A percentile compares a stretch with the other conserved stretches of the same genome.
These are phyloP conservation scores for Lampropteryx suffumata DNA, from an alignment of 2,888 invertebrate species.

Conservation along the genomic window DNA sequence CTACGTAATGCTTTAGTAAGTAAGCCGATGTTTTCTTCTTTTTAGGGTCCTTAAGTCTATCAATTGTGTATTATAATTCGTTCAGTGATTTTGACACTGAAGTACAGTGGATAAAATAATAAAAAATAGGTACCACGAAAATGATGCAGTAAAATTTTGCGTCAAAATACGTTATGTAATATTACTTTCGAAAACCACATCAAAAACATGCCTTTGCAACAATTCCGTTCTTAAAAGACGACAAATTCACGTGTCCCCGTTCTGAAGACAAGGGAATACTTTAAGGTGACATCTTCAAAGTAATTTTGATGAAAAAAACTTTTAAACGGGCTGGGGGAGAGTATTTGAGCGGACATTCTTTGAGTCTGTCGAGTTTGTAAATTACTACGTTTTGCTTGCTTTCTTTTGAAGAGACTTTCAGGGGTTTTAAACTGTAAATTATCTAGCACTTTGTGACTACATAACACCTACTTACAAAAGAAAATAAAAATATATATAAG, in stretches of 20 bases:
- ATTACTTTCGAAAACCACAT: slow-evolving; percentile 15
- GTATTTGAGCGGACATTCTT: slow-evolving; percentile 9
- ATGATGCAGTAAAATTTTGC: too few species aligned
- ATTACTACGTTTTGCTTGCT: slow-evolving; percentile 15
- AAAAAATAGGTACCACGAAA: too few species aligned
- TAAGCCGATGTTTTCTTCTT: too few species aligned
- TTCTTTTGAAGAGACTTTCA: not conserved
- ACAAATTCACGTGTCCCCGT: not conserved
- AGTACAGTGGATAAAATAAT: too few species aligned
- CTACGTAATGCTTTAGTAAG: too few species aligned
- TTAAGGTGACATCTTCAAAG: slow-evolving; percentile 32
- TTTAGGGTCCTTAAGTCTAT: too few species aligned
- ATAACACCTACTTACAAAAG: too few species aligned
- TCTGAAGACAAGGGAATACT: slow-evolving; percentile 21
- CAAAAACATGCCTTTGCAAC: slow-evolving; percentile 26
- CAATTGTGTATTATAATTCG: too few species aligned
- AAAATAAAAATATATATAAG: too few species aligned
- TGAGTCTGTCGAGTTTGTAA: slow-evolving; percentile 15
- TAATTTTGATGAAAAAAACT: slow-evolving; percentile 39
- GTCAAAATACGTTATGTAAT: not conserved
- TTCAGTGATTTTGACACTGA: too few species aligned
- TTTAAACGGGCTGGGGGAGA: slow-evolving; percentile 20
- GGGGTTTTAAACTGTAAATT: not conserved
- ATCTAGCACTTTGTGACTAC: not conserved
- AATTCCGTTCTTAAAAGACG: slow-evolving; percentile 24